Percentiles rank a stretch among this genome's conserved stretches.
phyloP scores from a whole-genome alignment of 2,797 vertebrate genomes.

The Tokudaia muenninki region DNA sequence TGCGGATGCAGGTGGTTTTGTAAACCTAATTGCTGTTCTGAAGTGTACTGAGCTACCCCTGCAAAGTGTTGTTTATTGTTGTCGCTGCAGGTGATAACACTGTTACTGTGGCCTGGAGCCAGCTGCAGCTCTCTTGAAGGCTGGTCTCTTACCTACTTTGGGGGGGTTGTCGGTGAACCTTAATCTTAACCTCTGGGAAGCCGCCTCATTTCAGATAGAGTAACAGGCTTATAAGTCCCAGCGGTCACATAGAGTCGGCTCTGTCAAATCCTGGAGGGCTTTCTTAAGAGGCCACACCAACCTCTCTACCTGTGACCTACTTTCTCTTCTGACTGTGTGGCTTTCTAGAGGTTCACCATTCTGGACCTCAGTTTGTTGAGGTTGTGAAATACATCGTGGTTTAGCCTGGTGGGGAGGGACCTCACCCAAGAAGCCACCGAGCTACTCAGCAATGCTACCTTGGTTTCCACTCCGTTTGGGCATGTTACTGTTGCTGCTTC shows the following conservation, averaged over 20 bases:
- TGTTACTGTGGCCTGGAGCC: neutral
- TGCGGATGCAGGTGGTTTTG: neutral
- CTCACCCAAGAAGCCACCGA: neutral
- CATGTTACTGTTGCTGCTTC: neutral
- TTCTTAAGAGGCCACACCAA: neutral
- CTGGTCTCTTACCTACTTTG: accelerated
- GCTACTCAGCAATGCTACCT: neutral
- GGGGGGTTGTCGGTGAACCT: neutral
- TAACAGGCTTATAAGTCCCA: neutral
- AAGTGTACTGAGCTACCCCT: neutral
- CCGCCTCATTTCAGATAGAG: neutral
- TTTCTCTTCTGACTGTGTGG: neutral
- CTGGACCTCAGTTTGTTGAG: neutral
- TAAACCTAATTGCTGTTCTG: neutral
- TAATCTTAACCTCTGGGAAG: neutral
- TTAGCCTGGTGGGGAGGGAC: neutral
- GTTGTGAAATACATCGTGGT: neutral
- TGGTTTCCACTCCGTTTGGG: neutral
- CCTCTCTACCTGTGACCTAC: neutral
- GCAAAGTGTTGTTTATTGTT: neutral
- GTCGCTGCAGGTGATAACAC: neutral
- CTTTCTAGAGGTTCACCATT: neutral
- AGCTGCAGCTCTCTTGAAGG: neutral
- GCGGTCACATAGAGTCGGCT: accelerated
- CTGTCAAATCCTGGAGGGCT: neutral